Conservation (phyloP, 2,888 invertebrate genomes). For the Ecliptopera silaceata region DNA sequence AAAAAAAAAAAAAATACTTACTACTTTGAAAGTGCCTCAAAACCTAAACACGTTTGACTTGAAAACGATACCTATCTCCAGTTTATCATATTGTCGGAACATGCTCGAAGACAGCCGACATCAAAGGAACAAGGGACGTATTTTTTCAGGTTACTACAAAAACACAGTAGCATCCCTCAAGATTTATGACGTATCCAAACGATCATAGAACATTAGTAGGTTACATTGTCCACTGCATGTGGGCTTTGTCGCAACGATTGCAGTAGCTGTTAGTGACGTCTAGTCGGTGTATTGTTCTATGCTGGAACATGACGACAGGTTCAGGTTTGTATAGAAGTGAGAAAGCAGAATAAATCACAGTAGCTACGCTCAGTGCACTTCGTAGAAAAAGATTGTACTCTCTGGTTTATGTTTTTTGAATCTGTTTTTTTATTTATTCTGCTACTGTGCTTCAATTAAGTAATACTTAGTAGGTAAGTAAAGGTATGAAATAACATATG, state of each 20-base stretch:
- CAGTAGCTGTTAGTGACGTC: constrained; percentile 34
- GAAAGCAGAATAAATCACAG: constrained; percentile 40
- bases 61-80: background rate
- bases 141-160: constrained; percentile 48
- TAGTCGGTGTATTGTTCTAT: constrained; percentile 62
- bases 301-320: constrained; percentile 78
- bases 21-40: background rate
- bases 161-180: constrained; percentile 56
- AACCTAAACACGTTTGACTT: background rate
- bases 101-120: constrained; percentile 39
- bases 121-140: constrained; percentile 34
- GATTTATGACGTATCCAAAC: constrained; percentile 74
- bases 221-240: constrained; percentile 71
- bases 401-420: background rate
- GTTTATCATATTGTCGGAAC: constrained; percentile 31
- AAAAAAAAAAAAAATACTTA: too few species aligned
- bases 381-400: constrained; percentile 39
- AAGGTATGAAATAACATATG: too few species aligned
- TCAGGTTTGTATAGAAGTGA: constrained; percentile 47
- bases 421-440: background rate
- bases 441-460: background rate
- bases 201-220: constrained; percentile 81
- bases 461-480: too few species aligned
- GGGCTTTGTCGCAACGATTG: constrained; percentile 60
- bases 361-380: constrained; percentile 41